Conservation (phyloP, 2,113 vertebrate genomes). For the Neopipo cinnamomea region DNA sequence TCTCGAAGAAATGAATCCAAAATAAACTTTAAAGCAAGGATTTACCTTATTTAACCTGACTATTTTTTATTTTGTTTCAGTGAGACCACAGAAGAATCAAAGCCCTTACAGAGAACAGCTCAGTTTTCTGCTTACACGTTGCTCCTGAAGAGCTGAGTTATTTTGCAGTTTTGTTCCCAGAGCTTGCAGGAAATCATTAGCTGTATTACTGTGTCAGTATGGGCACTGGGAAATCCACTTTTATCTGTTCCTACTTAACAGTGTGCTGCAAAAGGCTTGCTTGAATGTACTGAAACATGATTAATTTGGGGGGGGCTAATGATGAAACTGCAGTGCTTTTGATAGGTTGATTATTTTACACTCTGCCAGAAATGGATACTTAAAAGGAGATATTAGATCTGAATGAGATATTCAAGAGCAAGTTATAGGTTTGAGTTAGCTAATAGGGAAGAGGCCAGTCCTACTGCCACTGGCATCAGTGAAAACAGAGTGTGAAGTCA, state of each 20-base stretch:
- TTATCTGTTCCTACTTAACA: neutral
- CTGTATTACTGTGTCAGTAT: slow-evolving; percentile 4
- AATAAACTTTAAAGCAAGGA: neutral
- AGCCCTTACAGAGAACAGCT: neutral
- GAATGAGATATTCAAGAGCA: neutral
- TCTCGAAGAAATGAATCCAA: neutral
- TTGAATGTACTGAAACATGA: neutral
- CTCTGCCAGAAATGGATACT: neutral
- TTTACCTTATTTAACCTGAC: neutral
- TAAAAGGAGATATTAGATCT: neutral
- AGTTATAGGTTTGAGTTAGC: neutral
- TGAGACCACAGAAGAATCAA: neutral
- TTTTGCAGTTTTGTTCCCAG: slow-evolving; percentile 23
- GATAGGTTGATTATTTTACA: neutral
- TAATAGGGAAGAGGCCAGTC: neutral
- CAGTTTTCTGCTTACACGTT: slow-evolving; percentile 38
- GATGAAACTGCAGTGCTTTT: neutral
- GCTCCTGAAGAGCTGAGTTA: slow-evolving; percentile 43
- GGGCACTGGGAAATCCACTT: neutral
- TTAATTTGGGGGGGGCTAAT: neutral
- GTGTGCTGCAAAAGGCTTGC: neutral
- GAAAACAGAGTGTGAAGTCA: neutral
- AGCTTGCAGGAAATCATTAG: slow-evolving; percentile 14
- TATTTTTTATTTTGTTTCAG: neutral
- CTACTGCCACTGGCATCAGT: neutral